Conservation (phyloP, 2,797 vertebrate genomes). For the Urocyon cinereoargenteus region DNA sequence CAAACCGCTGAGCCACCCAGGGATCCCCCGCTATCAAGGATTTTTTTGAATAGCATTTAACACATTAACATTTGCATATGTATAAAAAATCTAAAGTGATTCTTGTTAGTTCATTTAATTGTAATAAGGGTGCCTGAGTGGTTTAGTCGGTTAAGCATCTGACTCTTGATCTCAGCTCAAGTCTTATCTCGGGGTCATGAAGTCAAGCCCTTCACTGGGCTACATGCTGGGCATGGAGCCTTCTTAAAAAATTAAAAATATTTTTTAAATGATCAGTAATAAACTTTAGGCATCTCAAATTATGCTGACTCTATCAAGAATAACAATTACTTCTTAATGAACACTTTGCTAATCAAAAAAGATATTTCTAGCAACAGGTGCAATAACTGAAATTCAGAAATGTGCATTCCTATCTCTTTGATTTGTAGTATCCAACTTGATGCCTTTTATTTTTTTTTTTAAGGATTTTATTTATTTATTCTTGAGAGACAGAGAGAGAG, state of each 20-base stretch:
- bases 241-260: background rate
- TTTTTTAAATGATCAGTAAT: background rate
- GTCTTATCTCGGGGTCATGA: background rate
- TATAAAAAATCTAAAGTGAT: slow-evolving; percentile 20
- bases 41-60: slow-evolving; percentile 53
- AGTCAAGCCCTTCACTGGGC: background rate
- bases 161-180: background rate
- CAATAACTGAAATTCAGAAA: slow-evolving; percentile 21
- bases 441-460: background rate
- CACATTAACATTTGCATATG: background rate
- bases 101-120: slow-evolving; percentile 20
- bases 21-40: background rate
- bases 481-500: too few species aligned
- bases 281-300: slow-evolving; percentile 44
- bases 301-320: background rate
- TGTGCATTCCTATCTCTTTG: background rate
- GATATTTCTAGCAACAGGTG: background rate
- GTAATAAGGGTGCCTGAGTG: background rate
- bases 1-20: too few species aligned
- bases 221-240: background rate
- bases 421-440: slow-evolving; percentile 27
- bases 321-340: slow-evolving; percentile 10
- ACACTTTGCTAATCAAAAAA: background rate
- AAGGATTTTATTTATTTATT: too few species aligned
- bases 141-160: background rate